phyloP scores from a whole-genome alignment of 1,140 invertebrate species.

The Macrocentrus cingulum region DNA sequence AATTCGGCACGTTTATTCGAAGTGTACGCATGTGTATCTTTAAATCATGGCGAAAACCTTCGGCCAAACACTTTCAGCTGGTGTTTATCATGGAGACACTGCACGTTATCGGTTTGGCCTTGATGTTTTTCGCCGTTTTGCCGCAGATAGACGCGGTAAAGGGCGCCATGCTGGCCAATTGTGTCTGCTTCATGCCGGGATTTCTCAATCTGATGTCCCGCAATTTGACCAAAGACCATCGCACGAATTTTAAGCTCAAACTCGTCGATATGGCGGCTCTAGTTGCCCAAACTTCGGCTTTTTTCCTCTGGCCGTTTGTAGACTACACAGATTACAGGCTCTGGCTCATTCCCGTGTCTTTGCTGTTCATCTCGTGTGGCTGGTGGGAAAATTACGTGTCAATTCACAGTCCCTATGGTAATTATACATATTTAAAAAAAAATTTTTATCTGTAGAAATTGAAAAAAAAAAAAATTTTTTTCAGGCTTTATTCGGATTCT shows the following conservation, averaged over 20 bases:
- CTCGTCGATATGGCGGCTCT: constrained; percentile 82
- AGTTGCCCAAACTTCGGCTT: constrained; percentile 82
- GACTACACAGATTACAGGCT: constrained; percentile 68
- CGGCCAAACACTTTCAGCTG: constrained; percentile 66
- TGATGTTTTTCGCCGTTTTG: constrained; percentile 84
- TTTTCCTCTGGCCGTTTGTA: constrained; percentile 85
- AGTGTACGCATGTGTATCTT: constrained; percentile 87
- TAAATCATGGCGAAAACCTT: constrained; percentile 76
- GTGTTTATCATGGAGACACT: constrained; percentile 82
- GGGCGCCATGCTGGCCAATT: constrained; percentile 92
- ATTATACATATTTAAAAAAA: too few species aligned
- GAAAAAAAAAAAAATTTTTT: constrained; percentile 19
- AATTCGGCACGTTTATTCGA: constrained; percentile 82
- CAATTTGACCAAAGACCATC: constrained; percentile 71
- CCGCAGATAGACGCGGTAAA: constrained; percentile 90
- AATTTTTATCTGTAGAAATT: background rate
- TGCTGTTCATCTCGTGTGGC: constrained; percentile 83
- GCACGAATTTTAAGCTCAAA: constrained; percentile 76
- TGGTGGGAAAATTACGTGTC: constrained; percentile 98
- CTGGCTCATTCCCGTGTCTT: constrained; percentile 82
- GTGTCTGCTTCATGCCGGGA: constrained; percentile 85
- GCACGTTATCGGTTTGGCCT: constrained; percentile 80
- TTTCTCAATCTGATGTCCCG: constrained; percentile 77
- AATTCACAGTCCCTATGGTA: constrained; percentile 74
- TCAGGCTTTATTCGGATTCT: constrained; percentile 78